These are phyloP conservation scores for Brenthis ino DNA, from an alignment of 2,888 invertebrate genomes.

Conservation along the genomic window DNA sequence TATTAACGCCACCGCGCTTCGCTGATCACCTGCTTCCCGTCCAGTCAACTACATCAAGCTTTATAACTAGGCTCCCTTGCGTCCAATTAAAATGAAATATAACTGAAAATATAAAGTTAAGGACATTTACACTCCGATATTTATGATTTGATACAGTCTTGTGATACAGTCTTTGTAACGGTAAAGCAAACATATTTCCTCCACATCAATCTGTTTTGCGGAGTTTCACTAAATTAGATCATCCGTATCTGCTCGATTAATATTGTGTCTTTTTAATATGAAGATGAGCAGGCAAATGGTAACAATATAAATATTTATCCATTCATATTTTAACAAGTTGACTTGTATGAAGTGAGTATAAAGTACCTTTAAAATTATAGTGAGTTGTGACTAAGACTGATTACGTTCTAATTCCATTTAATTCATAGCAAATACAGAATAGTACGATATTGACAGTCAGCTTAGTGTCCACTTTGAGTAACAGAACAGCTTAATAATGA, in stretches of 20 bases:
- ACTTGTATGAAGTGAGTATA: too few relatives aligned
- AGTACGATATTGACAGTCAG: conserved; percentile 6
- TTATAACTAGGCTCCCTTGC: not conserved
- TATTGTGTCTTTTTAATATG: too few relatives aligned
- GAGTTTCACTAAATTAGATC: too few relatives aligned
- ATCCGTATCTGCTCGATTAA: not conserved
- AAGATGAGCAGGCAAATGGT: too few relatives aligned
- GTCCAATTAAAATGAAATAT: not conserved
- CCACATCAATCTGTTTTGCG: too few relatives aligned
- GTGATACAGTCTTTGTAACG: too few relatives aligned
- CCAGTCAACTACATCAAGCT: not conserved
- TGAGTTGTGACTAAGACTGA: not conserved
- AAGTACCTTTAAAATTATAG: too few relatives aligned
- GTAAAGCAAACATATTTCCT: too few relatives aligned
- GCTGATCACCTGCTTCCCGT: not conserved
- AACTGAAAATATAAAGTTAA: not conserved
- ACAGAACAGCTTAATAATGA: not conserved
- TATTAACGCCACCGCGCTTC: not conserved
- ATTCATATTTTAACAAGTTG: too few relatives aligned
- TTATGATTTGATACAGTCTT: not conserved
- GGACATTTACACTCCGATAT: not conserved
- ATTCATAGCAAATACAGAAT: conserved; percentile 2
- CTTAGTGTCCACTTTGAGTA: not conserved
- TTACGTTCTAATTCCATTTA: not conserved
- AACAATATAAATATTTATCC: too few relatives aligned